Base-by-base conservation (phyloP, 2,797 vertebrate species). In the Buceros bicornis region DNA sequence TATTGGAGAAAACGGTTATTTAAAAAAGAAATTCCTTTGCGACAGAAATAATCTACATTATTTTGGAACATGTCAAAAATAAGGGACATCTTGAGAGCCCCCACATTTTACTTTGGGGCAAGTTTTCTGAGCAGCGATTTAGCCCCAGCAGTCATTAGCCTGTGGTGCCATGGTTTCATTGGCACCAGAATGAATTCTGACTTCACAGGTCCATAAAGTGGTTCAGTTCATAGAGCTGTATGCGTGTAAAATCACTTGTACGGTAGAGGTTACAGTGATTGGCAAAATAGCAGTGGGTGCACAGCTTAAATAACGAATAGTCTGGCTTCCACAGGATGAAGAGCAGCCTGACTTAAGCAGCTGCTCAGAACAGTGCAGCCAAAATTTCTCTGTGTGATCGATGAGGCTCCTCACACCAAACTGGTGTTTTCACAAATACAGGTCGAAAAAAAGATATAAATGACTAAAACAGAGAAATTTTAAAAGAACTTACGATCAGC, bases 401-500 rank as follows among this genome's bases (percentile, higher is more conserved):
- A 0, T 5, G 22, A 40, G 25, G 61, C 4, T 60, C n/a, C 47
- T 25, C 33, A 40, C 14, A 45, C 7, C 45, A 40, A 19, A 15
- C 13, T 7, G 14, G 7, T 28, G 19, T 71, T 82, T 80, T 43
- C 60, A 76, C 20, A 64, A 62, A 40, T 40, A 40, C 37, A 40
- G 37, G 37, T 40, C 37, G 26, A 35, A 25, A 62, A 18, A 9
- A 28, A 64, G 19, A 54, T 78, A 69, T 11, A 47, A 54, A 18
- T 5, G 24, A 67, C 12, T 22, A 64, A 72, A 61, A 5, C 2
- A 54, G 8, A 54, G 35, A 67, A 64, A 33, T 50, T 50, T 76
- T 31, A 43, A 77, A 90, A 88, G 56, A 43, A 48, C 58, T 98
- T 99, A 99, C 99, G 98, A 97, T 99, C 99, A 84, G 99, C 99